Evolutionary conservation across 2,888 invertebrate species (phyloP), one percentile per base, ranked within the genome.

Genomic region (Aleiodes testaceus): DNA sequence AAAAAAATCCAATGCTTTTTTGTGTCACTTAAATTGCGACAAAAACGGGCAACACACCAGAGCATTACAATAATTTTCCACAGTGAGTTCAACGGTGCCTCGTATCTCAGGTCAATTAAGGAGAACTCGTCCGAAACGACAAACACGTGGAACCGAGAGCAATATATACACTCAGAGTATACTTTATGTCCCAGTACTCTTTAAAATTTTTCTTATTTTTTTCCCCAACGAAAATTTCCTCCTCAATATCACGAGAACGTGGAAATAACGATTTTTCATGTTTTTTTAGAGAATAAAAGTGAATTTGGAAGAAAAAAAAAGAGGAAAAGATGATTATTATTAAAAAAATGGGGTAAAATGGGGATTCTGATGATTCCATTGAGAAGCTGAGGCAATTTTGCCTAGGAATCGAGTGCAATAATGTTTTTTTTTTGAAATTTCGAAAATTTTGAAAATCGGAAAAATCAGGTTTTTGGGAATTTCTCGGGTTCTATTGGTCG

Each of bases 61-160:
- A 72, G 70, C 72, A 72, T 73, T 77, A 75, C 45, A 63, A 63
- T 77, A 76, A 76, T 77, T 76, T 77, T 76, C 45, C 69, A 72
- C 45, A 20, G 70, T 61, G 55, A 66, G 68, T 68, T 74, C 72
- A 78, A 77, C 81, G 73, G 73, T 73, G 76, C 79, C 83, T 86
- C 86, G 84, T 87, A 86, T 87, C 85, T 87, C 84, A 87, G 85
- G 80, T 86, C 86, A 87, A 87, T 87, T 87, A 86, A 85, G 84
- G 74, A 79, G 84, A 85, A 85, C 81, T 81, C 85, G 84, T 79
- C 81, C 82, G 85, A 85, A 87, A 87, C 86, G 87, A 86, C 87
- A 85, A 87, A 86, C 87, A 87, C 82, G 82, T 87, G 87, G 81
- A 79, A 77, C 66, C 68, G 67, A 36, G 53, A 61, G 73, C 69